phyloP scores from a whole-genome alignment of 2,888 invertebrate genomes.

The Amphiduros pacificus region DNA sequence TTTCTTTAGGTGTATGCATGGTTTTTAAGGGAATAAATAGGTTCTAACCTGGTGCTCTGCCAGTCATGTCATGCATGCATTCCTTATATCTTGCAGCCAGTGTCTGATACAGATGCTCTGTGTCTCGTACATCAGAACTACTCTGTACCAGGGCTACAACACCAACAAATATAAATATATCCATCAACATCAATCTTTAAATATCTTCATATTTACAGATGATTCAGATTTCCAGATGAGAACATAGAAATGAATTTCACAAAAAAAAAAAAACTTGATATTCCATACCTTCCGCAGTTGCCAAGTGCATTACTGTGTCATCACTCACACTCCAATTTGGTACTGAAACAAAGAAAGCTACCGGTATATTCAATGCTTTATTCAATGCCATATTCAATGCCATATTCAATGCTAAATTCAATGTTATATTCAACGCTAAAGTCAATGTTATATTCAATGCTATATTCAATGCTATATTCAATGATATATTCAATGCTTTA shows the following conservation, averaged over 20 bases:
- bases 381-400: too few relatives aligned
- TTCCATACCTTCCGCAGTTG: slow-evolving; percentile 50
- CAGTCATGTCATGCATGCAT: slow-evolving; percentile 46
- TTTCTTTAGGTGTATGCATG: not conserved
- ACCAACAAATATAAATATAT: not conserved
- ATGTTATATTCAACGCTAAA: too few relatives aligned
- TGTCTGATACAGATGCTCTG: slow-evolving; percentile 30
- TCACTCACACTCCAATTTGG: slow-evolving; percentile 52
- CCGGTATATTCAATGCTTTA: too few relatives aligned
- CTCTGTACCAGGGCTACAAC: slow-evolving; percentile 30
- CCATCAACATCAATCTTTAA: too few relatives aligned
- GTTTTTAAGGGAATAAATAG: not conserved
- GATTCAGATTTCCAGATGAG: too few relatives aligned
- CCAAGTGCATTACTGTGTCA: slow-evolving; percentile 57
- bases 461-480: too few relatives aligned
- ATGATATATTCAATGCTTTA: too few relatives aligned
- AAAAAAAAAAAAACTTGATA: too few relatives aligned
- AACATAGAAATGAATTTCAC: too few relatives aligned
- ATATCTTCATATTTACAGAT: too few relatives aligned
- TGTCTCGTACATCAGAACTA: slow-evolving; percentile 24
- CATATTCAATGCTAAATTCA: too few relatives aligned
- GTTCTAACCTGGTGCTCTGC: slow-evolving; percentile 36
- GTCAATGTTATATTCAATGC: too few relatives aligned
- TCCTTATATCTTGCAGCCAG: slow-evolving; percentile 39
- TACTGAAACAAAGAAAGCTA: slow-evolving; percentile 23